Conservation (phyloP, 1,140 invertebrate genomes). For the Charaxes varanes region DNA sequence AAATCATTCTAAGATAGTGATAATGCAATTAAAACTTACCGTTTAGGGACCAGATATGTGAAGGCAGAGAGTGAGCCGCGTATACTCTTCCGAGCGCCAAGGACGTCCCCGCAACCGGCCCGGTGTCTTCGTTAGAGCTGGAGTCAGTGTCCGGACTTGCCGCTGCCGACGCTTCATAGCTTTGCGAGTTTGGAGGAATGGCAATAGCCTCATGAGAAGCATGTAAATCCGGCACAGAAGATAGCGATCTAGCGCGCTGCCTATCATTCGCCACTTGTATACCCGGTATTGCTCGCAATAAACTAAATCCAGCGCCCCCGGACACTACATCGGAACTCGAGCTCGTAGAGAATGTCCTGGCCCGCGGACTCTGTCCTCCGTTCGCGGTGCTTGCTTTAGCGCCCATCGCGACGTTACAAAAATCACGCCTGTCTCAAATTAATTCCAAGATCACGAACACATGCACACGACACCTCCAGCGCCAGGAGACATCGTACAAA, state of each 20-base stretch:
- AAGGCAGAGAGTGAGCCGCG: slow-evolving; percentile 90
- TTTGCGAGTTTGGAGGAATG: slow-evolving; percentile 71
- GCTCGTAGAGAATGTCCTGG: slow-evolving; percentile 85
- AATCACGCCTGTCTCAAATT: slow-evolving; percentile 54
- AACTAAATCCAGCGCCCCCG: slow-evolving; percentile 79
- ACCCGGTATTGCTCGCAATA: slow-evolving; percentile 82
- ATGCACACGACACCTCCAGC: slow-evolving; percentile 42
- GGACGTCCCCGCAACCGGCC: slow-evolving; percentile 68
- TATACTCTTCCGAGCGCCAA: slow-evolving; percentile 84
- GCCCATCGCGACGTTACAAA: slow-evolving; percentile 79
- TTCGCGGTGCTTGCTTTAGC: slow-evolving; percentile 88
- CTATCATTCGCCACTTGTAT: slow-evolving; percentile 82
- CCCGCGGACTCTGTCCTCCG: slow-evolving; percentile 81
- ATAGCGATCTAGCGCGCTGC: slow-evolving; percentile 86
- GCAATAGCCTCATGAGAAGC: slow-evolving; percentile 76
- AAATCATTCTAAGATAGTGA: no score
- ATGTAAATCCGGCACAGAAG: slow-evolving; percentile 86
- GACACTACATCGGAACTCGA: slow-evolving; percentile 81
- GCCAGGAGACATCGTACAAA: slow-evolving; percentile 60
- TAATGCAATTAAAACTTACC: slow-evolving; percentile 79
- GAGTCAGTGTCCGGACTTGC: slow-evolving; percentile 78
- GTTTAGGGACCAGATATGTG: slow-evolving; percentile 93
- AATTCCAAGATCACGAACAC: slow-evolving; percentile 52
- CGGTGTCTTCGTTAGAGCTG: slow-evolving; percentile 75
- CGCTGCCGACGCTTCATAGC: slow-evolving; percentile 76